Percentiles rank a stretch among this genome's conserved stretches.
phyloP scores from a whole-genome alignment of 2,797 vertebrate genomes.

The Anas bahamensis region DNA sequence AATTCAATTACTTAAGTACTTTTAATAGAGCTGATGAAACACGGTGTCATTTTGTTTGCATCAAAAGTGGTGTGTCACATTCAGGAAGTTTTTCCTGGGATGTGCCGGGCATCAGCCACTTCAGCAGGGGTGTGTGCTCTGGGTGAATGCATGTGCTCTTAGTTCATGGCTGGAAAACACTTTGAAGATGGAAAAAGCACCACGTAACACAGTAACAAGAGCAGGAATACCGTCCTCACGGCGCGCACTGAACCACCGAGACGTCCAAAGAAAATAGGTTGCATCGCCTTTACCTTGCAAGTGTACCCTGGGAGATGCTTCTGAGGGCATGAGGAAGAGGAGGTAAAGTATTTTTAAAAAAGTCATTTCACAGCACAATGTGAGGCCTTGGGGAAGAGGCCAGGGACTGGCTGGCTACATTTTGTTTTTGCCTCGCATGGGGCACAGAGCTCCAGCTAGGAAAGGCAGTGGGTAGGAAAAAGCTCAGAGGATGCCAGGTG shows the following conservation, averaged over 20 bases:
- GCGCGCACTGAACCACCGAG: neutral
- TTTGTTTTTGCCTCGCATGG: rapidly evolving
- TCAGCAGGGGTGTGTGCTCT: constrained; percentile 1
- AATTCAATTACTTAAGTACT: constrained; percentile 51
- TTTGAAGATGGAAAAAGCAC: constrained; percentile 52
- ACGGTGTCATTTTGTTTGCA: constrained; percentile 31
- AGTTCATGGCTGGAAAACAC: constrained; percentile 52
- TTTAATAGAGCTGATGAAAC: constrained; percentile 59
- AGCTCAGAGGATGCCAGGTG: neutral
- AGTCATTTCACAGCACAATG: neutral
- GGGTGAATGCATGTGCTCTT: constrained; percentile 14
- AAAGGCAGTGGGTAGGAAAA: neutral
- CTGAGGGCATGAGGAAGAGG: constrained; percentile 21
- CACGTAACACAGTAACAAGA: neutral
- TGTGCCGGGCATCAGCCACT: neutral
- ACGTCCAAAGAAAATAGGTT: neutral
- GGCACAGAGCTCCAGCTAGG: neutral
- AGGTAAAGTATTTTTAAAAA: constrained; percentile 6
- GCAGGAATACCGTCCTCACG: neutral
- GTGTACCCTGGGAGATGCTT: neutral
- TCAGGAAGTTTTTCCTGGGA: constrained; percentile 27
- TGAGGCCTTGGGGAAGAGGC: neutral
- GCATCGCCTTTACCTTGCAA: constrained; percentile 49
- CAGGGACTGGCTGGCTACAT: neutral
- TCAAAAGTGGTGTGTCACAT: constrained; percentile 49